Evolutionary conservation across 2,888 invertebrate genomes (phyloP).

Genomic region (Rhagonycha fulva): DNA sequence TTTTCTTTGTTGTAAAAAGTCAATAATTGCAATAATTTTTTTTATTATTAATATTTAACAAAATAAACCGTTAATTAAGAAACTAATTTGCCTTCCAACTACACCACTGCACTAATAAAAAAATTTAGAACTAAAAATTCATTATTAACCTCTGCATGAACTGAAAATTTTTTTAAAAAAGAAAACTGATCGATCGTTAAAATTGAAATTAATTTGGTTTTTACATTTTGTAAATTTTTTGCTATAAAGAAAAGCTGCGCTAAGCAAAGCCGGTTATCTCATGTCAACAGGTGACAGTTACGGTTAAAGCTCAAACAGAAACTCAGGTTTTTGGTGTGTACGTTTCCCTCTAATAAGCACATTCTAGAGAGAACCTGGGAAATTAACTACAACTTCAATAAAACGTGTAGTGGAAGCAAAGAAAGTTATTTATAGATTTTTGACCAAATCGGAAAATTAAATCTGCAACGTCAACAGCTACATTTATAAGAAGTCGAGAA

Average conservation of each 20-base stretch:
- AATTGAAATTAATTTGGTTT: not conserved
- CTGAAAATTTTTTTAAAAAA: no score
- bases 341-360: not conserved
- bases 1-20: no score
- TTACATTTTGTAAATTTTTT: not conserved
- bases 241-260: not conserved
- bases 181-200: not conserved
- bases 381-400: not conserved
- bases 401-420: not conserved
- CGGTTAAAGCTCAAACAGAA: constrained; percentile 20
- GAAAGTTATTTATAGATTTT: not conserved
- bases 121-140: no score
- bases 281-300: constrained; percentile 27
- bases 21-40: no score
- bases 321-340: not conserved
- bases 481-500: not conserved
- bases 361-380: not conserved
- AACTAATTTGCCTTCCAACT: no score
- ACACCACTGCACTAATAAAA: no score
- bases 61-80: no score
- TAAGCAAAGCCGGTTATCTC: constrained; percentile 19
- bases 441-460: not conserved
- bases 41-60: no score
- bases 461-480: not conserved
- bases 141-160: no score